Evolutionary conservation across 2,888 invertebrate species (phyloP).

Genomic region (Megaustenia siamemsis): DNA sequence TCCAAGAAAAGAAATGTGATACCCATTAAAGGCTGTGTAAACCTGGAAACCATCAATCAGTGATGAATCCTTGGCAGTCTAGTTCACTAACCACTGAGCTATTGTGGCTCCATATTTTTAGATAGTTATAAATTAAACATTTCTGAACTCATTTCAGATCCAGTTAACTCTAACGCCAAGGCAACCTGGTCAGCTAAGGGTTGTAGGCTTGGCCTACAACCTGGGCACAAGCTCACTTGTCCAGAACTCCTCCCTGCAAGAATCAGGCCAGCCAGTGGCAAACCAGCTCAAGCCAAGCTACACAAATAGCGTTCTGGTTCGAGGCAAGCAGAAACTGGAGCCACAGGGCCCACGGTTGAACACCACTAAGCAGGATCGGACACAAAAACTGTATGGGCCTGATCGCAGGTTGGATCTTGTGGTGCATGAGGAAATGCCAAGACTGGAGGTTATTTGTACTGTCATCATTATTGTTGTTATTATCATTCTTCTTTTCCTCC

Average conservation of each 20-base stretch:
- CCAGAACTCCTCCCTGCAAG: constrained; percentile 55
- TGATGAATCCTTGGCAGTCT: no score
- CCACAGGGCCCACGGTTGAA: constrained; percentile 84
- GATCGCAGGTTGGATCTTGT: constrained; percentile 88
- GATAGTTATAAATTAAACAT: neutral
- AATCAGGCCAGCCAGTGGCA: neutral
- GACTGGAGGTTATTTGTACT: constrained; percentile 89
- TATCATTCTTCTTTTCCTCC: no score
- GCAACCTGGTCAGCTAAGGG: constrained; percentile 86
- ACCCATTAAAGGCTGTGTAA: no score
- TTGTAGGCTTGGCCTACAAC: constrained; percentile 88
- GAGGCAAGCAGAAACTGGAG: constrained; percentile 80
- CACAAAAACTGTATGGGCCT: constrained; percentile 82
- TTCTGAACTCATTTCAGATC: constrained; percentile 80
- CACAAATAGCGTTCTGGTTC: constrained; percentile 73
- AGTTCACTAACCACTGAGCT: no score
- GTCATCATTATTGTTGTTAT: no score
- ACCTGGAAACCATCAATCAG: no score
- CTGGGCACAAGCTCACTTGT: constrained; percentile 77
- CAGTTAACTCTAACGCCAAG: constrained; percentile 88
- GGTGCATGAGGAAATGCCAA: constrained; percentile 89
- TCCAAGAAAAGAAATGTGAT: no score
- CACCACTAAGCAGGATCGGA: constrained; percentile 81
- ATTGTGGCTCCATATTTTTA: no score
- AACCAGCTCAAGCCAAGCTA: constrained; percentile 67